A percentile compares a stretch with the other conserved stretches of the same genome.
Conservation (phyloP, 2,797 vertebrate genomes). For the Takifugu ocellatus region DNA sequence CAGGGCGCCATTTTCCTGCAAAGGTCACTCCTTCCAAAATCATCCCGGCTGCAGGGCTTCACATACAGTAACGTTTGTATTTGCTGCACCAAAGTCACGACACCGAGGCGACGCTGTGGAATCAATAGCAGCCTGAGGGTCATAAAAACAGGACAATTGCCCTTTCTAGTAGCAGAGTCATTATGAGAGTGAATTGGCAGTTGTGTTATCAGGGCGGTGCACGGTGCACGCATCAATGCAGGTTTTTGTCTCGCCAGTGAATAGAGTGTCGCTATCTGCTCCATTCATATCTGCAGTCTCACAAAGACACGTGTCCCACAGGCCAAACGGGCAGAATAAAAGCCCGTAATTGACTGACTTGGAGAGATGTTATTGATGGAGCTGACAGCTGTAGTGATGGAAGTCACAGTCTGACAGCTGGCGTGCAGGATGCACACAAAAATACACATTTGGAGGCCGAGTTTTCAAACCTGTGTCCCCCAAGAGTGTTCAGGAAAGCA, state of each 20-base stretch:
- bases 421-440: neutral
- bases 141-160: constrained; percentile 7
- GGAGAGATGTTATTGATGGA: constrained; percentile 27
- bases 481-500: too few species aligned
- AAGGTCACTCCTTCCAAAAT: constrained; percentile 22
- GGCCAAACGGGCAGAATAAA: constrained; percentile 25
- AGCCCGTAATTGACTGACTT: constrained; percentile 10
- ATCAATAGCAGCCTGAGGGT: constrained; percentile 36
- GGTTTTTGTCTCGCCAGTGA: constrained; percentile 55
- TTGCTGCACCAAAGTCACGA: constrained; percentile 12
- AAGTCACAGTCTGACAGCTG: neutral
- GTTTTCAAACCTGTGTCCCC: too few species aligned
- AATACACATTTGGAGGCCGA: neutral
- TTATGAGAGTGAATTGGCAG: constrained; percentile 46
- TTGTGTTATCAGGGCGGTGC: constrained; percentile 47
- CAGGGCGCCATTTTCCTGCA: neutral
- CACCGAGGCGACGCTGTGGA: constrained; percentile 10
- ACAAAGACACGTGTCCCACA: constrained; percentile 36
- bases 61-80: constrained; percentile 20
- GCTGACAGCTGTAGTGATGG: neutral
- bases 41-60: constrained; percentile 8
- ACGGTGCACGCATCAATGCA: constrained; percentile 42
- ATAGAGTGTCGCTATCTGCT: constrained; percentile 42
- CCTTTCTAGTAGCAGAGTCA: constrained; percentile 31
- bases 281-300: constrained; percentile 41